Evolutionary conservation across 2,797 vertebrate species (phyloP).

Genomic region (Hybognathus amarus): DNA sequence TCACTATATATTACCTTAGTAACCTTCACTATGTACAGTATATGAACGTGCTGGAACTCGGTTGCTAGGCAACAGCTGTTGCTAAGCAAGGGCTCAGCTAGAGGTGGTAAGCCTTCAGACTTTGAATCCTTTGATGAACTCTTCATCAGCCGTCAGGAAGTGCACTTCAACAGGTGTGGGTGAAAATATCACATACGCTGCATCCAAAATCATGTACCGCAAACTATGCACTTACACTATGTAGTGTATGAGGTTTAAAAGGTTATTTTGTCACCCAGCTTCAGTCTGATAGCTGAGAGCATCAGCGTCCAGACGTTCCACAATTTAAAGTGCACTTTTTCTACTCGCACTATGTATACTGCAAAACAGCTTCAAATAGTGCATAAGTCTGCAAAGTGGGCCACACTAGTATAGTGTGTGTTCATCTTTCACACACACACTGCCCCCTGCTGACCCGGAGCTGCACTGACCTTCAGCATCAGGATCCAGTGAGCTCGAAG

Average conservation of each 20-base stretch:
- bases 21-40: conserved; percentile 58
- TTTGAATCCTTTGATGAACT: neutral
- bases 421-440: neutral
- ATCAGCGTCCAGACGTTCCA: neutral
- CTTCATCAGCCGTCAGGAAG: neutral
- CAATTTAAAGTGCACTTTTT: neutral
- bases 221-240: neutral
- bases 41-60: conserved; percentile 65
- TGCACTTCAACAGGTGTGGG: no score
- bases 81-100: conserved; percentile 71
- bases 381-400: neutral
- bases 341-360: neutral
- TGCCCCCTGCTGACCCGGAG: conserved; percentile 9
- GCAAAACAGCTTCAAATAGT: neutral
- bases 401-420: neutral
- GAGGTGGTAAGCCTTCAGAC: conserved; percentile 51
- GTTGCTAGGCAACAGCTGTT: conserved; percentile 81
- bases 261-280: neutral
- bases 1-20: no score
- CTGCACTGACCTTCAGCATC: neutral
- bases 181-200: neutral
- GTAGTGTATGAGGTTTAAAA: neutral
- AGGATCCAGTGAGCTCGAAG: neutral
- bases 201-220: neutral
- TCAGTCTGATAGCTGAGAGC: no score